These are phyloP conservation scores for Jordanella pulchra DNA, from an alignment of 2,797 vertebrate genomes.

Conservation along the genomic window DNA sequence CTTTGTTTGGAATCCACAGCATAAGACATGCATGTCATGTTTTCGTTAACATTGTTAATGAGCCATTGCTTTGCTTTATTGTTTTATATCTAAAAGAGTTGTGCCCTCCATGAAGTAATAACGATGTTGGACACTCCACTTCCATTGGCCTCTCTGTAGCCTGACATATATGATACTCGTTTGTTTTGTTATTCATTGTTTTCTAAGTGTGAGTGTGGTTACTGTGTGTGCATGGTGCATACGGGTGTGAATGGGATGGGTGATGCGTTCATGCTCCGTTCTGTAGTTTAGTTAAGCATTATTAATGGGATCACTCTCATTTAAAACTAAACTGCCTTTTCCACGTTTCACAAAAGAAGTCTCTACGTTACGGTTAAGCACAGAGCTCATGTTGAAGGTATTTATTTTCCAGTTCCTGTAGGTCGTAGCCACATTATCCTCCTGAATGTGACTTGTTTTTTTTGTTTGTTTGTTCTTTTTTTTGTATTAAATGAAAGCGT, in stretches of 20 bases:
- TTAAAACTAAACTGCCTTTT: conserved; percentile 59
- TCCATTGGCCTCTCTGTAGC: conserved; percentile 40
- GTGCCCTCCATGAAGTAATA: conserved; percentile 31
- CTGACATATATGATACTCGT: conserved; percentile 41
- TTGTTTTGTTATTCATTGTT: conserved; percentile 57
- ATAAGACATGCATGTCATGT: conserved; percentile 25
- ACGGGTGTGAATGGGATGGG: conserved; percentile 23
- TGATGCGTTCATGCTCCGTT: conserved; percentile 40
- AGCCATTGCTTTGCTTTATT: conserved; percentile 40
- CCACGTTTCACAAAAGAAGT: conserved; percentile 41
- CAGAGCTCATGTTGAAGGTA: conserved; percentile 59
- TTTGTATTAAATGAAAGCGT: conserved; percentile 80
- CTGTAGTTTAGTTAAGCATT: conserved; percentile 38
- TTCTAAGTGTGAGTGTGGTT: conserved; percentile 20
- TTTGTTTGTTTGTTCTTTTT: conserved; percentile 32
- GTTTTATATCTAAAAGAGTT: conserved; percentile 31
- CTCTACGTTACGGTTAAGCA: conserved; percentile 56
- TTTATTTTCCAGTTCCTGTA: conserved; percentile 67
- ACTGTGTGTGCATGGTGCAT: neutral
- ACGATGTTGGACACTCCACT: conserved; percentile 52
- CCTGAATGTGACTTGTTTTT: conserved; percentile 66
- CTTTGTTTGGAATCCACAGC: conserved; percentile 26
- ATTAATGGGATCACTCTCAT: conserved; percentile 32
- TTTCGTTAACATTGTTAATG: conserved; percentile 44
- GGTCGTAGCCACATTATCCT: conserved; percentile 43